Evolutionary conservation across 2,797 vertebrate genomes (phyloP), one percentile per base, ranked within the genome.

Genomic region (Sternotherus odoratus): DNA sequence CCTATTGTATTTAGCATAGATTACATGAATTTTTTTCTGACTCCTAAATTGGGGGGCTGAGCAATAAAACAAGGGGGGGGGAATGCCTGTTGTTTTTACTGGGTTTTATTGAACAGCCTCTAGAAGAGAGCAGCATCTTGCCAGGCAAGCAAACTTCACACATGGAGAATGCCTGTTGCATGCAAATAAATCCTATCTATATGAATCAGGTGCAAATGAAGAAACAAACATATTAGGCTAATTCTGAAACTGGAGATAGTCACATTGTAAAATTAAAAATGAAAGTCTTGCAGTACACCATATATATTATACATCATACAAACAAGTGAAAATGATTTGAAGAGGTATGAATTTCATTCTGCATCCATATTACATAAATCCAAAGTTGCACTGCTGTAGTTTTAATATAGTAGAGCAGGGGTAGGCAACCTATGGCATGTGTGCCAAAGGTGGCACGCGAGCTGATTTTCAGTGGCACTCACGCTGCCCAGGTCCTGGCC

Each of bases 231-330:
- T 28, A 79, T 60, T 43, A 21, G 53, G 19, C 43, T 83, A 72
- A 87, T 91, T 90, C 36, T 93, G n/a, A 89, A 87, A 12, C 3
- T 39, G 57, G 94, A 86, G 21, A 15, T 1, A 2, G 15, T 79
- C 36, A 75, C 56, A 85, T 57, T 72, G 5, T 5, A 80, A 87
- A 84, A 72, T 43, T 53, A 78, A 63, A 57, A 30, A 60, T 57
- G 33, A 60, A 77, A 50, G 28, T 54, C 11, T 66, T 83, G 5
- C 28, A 54, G 5, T 78, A 51, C 21, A 33, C 48, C 16, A 28
- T 5, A 49, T 49, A 77, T 75, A 19, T 72, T 12, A 23, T 39
- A 75, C 79, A 88, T 72, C 13, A 23, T 39, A 75, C 79, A 88
- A 90, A 11, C 2, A 85, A 36, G 1, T 56, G 36, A 69, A 78